Evolutionary conservation across 2,113 vertebrate genomes (phyloP).

Genomic region (Apteryx owenii): DNA sequence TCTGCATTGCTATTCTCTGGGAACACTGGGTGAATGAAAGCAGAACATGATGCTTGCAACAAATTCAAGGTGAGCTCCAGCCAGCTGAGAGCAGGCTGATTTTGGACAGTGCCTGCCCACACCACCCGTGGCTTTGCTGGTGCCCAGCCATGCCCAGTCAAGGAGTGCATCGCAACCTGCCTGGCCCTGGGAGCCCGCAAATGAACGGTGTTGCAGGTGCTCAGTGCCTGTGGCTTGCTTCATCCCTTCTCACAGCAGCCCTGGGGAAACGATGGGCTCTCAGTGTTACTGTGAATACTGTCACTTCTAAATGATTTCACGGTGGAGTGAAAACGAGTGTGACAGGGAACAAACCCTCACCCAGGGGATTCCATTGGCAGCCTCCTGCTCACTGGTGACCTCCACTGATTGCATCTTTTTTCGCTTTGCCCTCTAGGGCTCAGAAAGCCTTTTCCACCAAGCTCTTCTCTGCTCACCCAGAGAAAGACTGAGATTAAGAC

Average conservation of each 20-base stretch:
- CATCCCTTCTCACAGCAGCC: neutral
- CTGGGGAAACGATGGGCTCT: neutral
- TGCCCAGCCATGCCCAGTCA: neutral
- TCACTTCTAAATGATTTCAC: neutral
- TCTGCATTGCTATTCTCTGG: neutral
- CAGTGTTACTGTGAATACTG: neutral
- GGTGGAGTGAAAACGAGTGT: rapidly evolving
- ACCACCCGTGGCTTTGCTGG: neutral
- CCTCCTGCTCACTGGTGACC: neutral
- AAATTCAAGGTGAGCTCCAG: neutral
- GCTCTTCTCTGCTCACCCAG: neutral
- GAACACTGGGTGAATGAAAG: neutral
- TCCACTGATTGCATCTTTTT: neutral
- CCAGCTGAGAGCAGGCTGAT: neutral
- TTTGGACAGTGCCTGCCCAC: neutral
- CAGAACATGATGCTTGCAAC: neutral
- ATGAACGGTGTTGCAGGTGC: neutral
- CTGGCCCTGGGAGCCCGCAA: rapidly evolving
- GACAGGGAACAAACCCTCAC: neutral
- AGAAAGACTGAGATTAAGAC: neutral
- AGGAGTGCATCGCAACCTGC: neutral
- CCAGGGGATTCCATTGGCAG: rapidly evolving
- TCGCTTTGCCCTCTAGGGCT: neutral
- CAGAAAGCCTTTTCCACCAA: neutral
- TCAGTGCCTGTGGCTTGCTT: neutral